A percentile compares a stretch with the other conserved stretches of the same genome.
These are phyloP conservation scores for Gari tellinella DNA, from an alignment of 2,888 invertebrate genomes.

Conservation along the genomic window DNA sequence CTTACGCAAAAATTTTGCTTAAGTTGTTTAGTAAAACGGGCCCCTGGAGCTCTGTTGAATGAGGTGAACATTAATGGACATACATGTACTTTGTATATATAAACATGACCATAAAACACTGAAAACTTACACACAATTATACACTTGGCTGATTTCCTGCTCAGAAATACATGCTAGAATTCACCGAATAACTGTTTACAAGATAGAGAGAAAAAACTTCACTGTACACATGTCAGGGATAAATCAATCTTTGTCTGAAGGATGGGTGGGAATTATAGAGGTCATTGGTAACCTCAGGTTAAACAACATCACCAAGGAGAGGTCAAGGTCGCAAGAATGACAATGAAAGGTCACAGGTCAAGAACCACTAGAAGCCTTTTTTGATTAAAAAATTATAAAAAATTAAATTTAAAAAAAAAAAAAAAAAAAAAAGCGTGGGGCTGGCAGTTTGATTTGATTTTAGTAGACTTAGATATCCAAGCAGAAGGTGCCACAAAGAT, in stretches of 20 bases:
- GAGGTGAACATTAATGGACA: no score
- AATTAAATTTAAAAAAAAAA: constrained; percentile 1
- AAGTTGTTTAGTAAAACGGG: no score
- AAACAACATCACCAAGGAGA: constrained; percentile 61
- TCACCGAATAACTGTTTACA: constrained; percentile 33
- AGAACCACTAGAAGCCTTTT: constrained; percentile 14
- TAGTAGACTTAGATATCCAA: no score
- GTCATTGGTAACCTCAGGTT: constrained; percentile 40
- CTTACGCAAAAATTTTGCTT: no score
- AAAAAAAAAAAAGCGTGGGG: constrained; percentile 21
- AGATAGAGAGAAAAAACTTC: constrained; percentile 31
- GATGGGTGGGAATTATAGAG: constrained; percentile 19
- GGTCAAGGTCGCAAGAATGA: constrained; percentile 54
- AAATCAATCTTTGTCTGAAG: constrained; percentile 22
- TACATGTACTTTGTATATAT: no score
- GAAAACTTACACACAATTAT: no score
- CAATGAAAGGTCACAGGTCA: constrained; percentile 43
- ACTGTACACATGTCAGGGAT: constrained; percentile 40
- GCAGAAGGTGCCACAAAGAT: no score
- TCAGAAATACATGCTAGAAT: background rate
- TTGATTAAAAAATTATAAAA: background rate
- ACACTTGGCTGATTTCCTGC: no score
- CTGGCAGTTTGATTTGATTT: background rate
- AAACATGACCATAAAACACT: no score
- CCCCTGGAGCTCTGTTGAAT: no score